These are phyloP conservation scores for Drosophila seguyi DNA, from an alignment of 1,140 invertebrate genomes.

Conservation along the genomic window DNA sequence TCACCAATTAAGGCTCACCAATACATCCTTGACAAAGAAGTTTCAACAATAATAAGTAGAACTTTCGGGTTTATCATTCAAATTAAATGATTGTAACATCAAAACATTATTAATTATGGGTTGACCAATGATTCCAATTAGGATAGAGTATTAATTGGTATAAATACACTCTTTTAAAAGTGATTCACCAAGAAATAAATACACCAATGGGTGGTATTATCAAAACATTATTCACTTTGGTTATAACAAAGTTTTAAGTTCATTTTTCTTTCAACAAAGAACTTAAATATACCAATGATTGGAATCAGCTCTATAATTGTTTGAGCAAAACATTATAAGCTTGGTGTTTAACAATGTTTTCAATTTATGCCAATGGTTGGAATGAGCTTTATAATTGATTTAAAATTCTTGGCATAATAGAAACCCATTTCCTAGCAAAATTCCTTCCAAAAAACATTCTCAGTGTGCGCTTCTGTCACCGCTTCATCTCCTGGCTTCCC, in stretches of 20 bases:
- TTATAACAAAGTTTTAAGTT: not conserved
- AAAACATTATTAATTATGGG: not conserved
- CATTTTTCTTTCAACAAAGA: not conserved
- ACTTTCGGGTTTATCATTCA: too few species aligned
- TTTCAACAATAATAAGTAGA: too few species aligned
- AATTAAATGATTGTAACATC: not conserved
- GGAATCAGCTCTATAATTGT: too few species aligned
- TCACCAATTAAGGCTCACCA: too few species aligned
- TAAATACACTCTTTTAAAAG: not conserved
- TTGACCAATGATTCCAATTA: not conserved
- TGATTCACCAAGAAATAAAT: not conserved
- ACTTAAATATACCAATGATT: not conserved
- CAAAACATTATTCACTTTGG: not conserved
- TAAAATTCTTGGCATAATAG: not conserved
- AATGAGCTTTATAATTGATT: not conserved
- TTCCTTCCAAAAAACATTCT: not conserved
- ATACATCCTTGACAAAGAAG: too few species aligned
- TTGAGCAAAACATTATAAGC: not conserved
- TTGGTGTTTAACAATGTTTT: not conserved
- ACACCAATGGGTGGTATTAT: not conserved
- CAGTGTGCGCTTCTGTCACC: slow-evolving; percentile 7
- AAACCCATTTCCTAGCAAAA: not conserved
- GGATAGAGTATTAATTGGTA: not conserved
- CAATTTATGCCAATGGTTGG: not conserved
- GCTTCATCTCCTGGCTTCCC: slow-evolving; percentile 12